Conservation (phyloP, 2,797 vertebrate genomes). For the Odontamblyopus lacepedii region DNA sequence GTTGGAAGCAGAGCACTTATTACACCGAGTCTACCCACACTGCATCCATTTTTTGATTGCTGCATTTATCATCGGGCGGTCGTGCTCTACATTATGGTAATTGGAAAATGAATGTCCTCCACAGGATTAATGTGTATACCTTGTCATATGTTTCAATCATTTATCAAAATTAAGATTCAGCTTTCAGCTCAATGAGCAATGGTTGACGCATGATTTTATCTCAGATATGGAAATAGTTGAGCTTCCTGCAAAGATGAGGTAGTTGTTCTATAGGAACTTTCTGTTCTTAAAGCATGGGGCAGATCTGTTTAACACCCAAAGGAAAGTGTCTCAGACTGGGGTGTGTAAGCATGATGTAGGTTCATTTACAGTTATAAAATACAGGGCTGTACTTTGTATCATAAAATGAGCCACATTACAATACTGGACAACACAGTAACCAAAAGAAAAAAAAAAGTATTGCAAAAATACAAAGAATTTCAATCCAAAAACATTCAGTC, state of each 20-base stretch:
- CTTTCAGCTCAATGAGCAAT: constrained; percentile 53
- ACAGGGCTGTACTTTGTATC: too few relatives aligned
- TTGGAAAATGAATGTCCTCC: constrained; percentile 80
- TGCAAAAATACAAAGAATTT: too few relatives aligned
- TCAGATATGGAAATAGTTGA: constrained; percentile 51
- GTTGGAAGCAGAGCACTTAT: constrained; percentile 69
- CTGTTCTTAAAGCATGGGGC: constrained; percentile 3
- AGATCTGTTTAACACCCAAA: background rate
- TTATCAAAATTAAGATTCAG: constrained; percentile 77
- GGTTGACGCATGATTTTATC: constrained; percentile 56
- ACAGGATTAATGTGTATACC: constrained; percentile 79
- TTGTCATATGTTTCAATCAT: constrained; percentile 80
- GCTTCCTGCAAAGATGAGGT: constrained; percentile 27
- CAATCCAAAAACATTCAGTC: too few relatives aligned
- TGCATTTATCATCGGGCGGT: constrained; percentile 75
- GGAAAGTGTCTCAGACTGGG: background rate
- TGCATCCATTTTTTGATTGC: constrained; percentile 78
- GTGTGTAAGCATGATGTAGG: background rate
- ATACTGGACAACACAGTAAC: too few relatives aligned
- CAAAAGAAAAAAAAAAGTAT: too few relatives aligned
- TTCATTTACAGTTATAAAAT: background rate
- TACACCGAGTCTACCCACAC: constrained; percentile 70
- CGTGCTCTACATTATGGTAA: constrained; percentile 78
- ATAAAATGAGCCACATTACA: too few relatives aligned
- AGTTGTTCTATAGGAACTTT: constrained; percentile 38